These are phyloP conservation scores for Aurelia sp. DNA, from an alignment of 30 jellyfish, hydroid and myxozoan genomes.

Conservation along the genomic window DNA sequence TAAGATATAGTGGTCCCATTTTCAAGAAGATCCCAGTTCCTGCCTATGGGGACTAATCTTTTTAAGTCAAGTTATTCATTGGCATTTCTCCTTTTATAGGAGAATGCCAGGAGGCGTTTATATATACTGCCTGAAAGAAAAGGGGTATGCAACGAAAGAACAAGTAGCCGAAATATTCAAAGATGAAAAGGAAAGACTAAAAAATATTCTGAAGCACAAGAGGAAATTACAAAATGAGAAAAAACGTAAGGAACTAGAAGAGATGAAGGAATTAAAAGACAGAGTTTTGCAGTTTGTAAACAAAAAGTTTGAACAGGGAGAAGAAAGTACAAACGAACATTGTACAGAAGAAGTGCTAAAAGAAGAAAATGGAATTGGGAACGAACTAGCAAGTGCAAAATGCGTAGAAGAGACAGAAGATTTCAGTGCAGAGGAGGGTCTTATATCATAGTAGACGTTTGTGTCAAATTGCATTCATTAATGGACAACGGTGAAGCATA, in stretches of 20 bases:
- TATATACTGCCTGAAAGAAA: constrained; percentile 73
- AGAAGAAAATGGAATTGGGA: constrained; percentile 7
- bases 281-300: constrained; percentile 28
- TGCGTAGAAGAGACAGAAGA: neutral
- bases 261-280: constrained; percentile 16
- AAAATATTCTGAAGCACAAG: constrained; percentile 26
- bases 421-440: neutral
- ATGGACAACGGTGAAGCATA: no score
- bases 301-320: constrained; percentile 4
- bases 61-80: no score
- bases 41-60: no score
- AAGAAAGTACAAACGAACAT: neutral
- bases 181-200: constrained; percentile 76
- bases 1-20: no score
- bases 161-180: constrained; percentile 77
- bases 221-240: constrained; percentile 44
- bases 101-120: constrained; percentile 94
- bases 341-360: neutral
- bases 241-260: constrained; percentile 40
- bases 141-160: constrained; percentile 80
- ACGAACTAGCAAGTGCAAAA: neutral
- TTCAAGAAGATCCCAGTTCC: no score
- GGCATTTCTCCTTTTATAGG: constrained; percentile 21
- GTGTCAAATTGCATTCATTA: neutral
- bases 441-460: neutral